phyloP scores from a whole-genome alignment of 2,888 invertebrate species.

The Sympetrum striolatum region DNA sequence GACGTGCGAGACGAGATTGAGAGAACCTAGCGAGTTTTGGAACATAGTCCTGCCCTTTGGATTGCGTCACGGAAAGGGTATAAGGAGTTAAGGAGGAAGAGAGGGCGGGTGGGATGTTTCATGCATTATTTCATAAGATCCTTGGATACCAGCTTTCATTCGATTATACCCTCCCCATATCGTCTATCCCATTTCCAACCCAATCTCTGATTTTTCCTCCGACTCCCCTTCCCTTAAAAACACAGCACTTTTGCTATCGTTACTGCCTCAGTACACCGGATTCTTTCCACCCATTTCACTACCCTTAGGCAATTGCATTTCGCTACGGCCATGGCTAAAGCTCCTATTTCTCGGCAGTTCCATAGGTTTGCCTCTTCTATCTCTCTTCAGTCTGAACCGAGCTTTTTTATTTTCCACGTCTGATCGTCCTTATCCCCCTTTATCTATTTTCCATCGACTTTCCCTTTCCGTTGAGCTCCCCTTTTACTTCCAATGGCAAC shows the following conservation, averaged over 20 bases:
- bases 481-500: background rate
- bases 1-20: conserved; percentile 16
- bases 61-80: background rate
- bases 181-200: background rate
- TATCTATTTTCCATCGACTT: background rate
- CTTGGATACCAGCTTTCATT: conserved; percentile 17
- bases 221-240: background rate
- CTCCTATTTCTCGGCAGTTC: too few relatives aligned
- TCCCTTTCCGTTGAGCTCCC: background rate
- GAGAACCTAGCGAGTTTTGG: background rate
- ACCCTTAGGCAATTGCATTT: too few relatives aligned
- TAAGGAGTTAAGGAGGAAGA: background rate
- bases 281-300: background rate
- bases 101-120: background rate
- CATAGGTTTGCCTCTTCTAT: background rate
- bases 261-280: background rate
- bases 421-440: background rate
- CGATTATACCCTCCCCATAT: background rate
- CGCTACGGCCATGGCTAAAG: too few relatives aligned
- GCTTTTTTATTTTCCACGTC: background rate
- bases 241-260: background rate
- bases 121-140: conserved; percentile 41
- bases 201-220: background rate
- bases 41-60: background rate
- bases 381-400: background rate